These are phyloP conservation scores for Lepidochitona cinerea DNA, from an alignment of 2,888 invertebrate genomes.

Conservation along the genomic window DNA sequence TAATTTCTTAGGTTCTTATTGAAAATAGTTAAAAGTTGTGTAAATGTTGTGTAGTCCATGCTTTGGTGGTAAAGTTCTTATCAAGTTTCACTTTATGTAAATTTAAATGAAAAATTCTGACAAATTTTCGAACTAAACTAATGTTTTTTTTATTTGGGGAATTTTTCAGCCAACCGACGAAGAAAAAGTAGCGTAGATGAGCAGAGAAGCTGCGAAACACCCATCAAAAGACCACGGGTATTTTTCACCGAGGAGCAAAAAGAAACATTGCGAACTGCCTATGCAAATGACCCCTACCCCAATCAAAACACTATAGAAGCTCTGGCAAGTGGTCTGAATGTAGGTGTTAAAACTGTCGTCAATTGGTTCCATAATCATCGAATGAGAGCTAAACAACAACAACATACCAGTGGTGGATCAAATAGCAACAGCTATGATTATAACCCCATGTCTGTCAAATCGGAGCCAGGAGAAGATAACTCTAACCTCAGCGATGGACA, in stretches of 20 bases:
- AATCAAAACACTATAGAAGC: constrained; percentile 97
- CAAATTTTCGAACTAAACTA: no score
- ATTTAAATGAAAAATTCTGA: no score
- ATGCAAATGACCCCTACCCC: constrained; percentile 96
- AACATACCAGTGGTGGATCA: constrained; percentile 44
- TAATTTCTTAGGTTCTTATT: no score
- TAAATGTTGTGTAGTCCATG: no score
- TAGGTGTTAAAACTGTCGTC: constrained; percentile 96
- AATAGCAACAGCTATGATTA: constrained; percentile 24
- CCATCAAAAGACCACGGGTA: constrained; percentile 81
- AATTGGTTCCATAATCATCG: constrained; percentile 99
- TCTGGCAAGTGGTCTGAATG: constrained; percentile 89
- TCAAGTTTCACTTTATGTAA: no score
- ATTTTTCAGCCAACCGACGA: constrained; percentile 79
- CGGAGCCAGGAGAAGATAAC: constrained; percentile 55
- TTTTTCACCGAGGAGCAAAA: constrained; percentile 99
- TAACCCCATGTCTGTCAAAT: constrained; percentile 36
- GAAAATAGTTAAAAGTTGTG: no score
- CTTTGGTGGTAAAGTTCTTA: no score
- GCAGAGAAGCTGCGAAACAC: constrained; percentile 53
- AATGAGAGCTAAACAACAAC: constrained; percentile 87
- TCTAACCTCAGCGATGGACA: constrained; percentile 62
- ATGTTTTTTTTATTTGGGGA: constrained; percentile 11
- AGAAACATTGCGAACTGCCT: constrained; percentile 93
- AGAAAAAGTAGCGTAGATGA: constrained; percentile 73